Evolutionary conservation across 1,140 invertebrate species (phyloP).

Genomic region (Drosophila arawakana): DNA sequence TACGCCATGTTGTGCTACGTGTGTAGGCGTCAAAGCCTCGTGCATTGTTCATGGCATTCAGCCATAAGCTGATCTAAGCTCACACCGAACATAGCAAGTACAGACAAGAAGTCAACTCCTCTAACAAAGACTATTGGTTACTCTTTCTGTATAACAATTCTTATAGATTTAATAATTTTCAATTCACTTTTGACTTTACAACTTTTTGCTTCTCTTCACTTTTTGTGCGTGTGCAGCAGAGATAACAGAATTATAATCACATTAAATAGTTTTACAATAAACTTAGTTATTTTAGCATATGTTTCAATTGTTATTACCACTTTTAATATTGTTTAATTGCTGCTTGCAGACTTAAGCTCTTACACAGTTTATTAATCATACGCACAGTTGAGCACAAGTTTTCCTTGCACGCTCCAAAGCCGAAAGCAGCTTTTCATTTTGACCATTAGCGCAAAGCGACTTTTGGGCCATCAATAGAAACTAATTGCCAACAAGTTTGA

Average conservation of each 20-base stretch:
- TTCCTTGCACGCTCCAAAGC: not conserved
- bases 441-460: not conserved
- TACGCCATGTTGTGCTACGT: constrained; percentile 3
- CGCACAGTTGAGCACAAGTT: constrained; percentile 12
- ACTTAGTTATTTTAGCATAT: not conserved
- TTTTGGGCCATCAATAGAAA: constrained; percentile 11
- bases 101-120: constrained; percentile 1
- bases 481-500: constrained; percentile 14
- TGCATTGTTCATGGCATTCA: constrained; percentile 36
- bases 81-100: not conserved
- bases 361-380: constrained; percentile 7
- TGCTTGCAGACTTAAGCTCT: not conserved
- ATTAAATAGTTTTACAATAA: not conserved
- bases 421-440: not conserved
- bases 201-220: not conserved
- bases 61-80: constrained; percentile 43
- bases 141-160: not conserved
- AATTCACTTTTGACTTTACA: not conserved
- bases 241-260: constrained; percentile 3
- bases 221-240: not conserved
- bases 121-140: constrained; percentile 1
- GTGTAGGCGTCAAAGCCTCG: constrained; percentile 20
- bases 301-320: not conserved
- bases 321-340: too few relatives aligned
- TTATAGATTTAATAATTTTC: not conserved